Percentiles rank a stretch among this genome's conserved stretches.
Evolutionary conservation across 2,888 invertebrate genomes (phyloP).

Genomic region (Heliothis peltigera): DNA sequence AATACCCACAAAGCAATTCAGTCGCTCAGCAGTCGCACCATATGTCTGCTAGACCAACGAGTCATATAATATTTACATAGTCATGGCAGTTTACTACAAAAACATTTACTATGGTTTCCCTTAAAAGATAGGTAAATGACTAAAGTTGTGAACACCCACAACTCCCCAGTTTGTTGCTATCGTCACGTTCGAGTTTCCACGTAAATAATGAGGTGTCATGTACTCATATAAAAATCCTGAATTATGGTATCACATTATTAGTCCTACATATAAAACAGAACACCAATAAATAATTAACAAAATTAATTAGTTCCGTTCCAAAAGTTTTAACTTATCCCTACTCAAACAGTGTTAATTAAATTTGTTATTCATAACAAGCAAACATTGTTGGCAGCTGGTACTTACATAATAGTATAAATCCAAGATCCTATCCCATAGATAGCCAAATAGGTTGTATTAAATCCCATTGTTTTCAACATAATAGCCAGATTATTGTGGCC

Average conservation of each 20-base stretch:
- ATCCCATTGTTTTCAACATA: slow-evolving; percentile 56
- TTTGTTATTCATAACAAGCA: slow-evolving; percentile 27
- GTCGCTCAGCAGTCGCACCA: no score
- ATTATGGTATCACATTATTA: neutral
- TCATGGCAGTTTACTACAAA: no score
- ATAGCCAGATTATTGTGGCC: slow-evolving; percentile 59
- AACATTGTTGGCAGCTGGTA: slow-evolving; percentile 17
- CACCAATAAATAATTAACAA: slow-evolving; percentile 12
- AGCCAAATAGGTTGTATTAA: slow-evolving; percentile 48
- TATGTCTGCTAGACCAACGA: no score
- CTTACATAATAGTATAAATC: slow-evolving; percentile 45
- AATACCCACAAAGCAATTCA: no score
- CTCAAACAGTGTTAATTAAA: slow-evolving; percentile 30
- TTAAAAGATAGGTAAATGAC: no score
- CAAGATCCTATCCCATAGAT: slow-evolving; percentile 40
- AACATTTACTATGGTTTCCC: no score
- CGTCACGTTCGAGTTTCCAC: no score
- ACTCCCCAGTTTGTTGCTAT: no score
- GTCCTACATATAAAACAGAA: neutral
- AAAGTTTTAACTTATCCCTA: slow-evolving; percentile 6
- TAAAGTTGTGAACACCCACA: no score
- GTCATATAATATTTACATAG: no score
- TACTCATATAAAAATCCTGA: neutral
- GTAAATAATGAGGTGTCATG: neutral
- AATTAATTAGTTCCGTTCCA: slow-evolving; percentile 10